Conservation (phyloP, 1,140 invertebrate genomes). For the Zaprionus tsacasi region DNA sequence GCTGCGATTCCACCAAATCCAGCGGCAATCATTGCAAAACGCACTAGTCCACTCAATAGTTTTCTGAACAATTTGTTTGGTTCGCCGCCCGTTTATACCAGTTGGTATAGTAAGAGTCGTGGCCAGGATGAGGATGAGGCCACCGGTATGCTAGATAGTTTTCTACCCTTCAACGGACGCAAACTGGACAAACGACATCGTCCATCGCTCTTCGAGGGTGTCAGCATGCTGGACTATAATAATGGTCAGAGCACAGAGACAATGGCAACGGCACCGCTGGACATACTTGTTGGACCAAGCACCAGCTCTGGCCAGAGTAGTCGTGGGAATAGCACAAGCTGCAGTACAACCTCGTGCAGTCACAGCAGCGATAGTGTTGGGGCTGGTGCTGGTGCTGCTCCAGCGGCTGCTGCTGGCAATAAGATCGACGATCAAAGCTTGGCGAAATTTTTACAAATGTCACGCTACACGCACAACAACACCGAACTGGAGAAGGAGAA, state of each 20-base stretch:
- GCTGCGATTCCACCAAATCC: constrained; percentile 6
- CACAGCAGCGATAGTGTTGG: constrained; percentile 45
- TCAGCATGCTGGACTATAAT: constrained; percentile 70
- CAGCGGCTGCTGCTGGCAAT: constrained; percentile 14
- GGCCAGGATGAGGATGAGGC: constrained; percentile 41
- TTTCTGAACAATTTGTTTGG: constrained; percentile 69
- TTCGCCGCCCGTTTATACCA: constrained; percentile 67
- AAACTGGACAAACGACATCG: constrained; percentile 85
- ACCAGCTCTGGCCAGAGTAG: background rate
- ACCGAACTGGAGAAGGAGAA: constrained; percentile 94
- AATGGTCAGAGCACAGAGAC: constrained; percentile 27
- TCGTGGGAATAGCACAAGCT: constrained; percentile 18
- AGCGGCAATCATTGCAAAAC: constrained; percentile 27
- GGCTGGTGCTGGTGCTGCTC: too few species aligned
- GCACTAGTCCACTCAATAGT: constrained; percentile 54
- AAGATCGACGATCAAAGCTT: constrained; percentile 90
- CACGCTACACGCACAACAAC: constrained; percentile 89
- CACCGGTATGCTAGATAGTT: constrained; percentile 66
- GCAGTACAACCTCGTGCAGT: constrained; percentile 53
- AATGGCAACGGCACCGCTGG: constrained; percentile 68
- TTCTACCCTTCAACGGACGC: constrained; percentile 84
- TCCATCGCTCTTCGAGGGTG: constrained; percentile 88
- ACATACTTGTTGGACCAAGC: constrained; percentile 32
- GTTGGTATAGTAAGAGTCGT: constrained; percentile 58
- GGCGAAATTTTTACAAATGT: constrained; percentile 89